Conservation (phyloP, 2,888 invertebrate genomes). For the Nomada ruficornis region DNA sequence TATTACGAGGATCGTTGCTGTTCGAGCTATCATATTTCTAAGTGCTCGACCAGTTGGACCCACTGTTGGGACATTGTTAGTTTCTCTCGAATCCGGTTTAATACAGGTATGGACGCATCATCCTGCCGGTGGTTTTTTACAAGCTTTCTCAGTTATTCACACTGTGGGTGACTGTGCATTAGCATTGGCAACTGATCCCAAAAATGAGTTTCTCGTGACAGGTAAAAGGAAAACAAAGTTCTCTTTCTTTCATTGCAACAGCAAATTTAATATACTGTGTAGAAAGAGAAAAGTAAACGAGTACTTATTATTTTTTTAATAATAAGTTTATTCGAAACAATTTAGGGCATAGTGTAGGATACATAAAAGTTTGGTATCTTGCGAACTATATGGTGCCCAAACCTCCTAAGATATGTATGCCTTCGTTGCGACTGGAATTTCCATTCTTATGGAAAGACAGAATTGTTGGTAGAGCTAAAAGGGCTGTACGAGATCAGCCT, state of each 20-base stretch:
- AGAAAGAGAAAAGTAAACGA: background rate
- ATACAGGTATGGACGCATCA: constrained; percentile 94
- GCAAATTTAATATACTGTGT: background rate
- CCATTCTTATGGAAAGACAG: constrained; percentile 90
- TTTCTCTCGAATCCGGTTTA: constrained; percentile 90
- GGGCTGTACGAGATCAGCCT: constrained; percentile 87
- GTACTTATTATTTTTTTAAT: background rate
- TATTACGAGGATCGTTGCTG: constrained; percentile 85
- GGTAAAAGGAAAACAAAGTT: constrained; percentile 83
- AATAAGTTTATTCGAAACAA: constrained; percentile 1
- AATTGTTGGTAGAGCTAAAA: constrained; percentile 89
- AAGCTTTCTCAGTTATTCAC: constrained; percentile 90
- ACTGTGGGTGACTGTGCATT: constrained; percentile 88
- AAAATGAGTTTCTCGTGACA: constrained; percentile 90
- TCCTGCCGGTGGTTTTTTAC: constrained; percentile 89
- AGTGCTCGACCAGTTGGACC: constrained; percentile 86
- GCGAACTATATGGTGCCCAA: constrained; percentile 87
- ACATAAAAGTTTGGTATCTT: constrained; percentile 92
- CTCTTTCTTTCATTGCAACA: background rate
- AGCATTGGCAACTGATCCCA: constrained; percentile 89
- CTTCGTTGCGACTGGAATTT: constrained; percentile 88
- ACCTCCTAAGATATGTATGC: constrained; percentile 86
- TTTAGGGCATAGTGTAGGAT: constrained; percentile 88
- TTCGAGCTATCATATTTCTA: constrained; percentile 89
- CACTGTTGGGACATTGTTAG: constrained; percentile 88